phyloP scores from a whole-genome alignment of 53 echinoderm and acorn worm genomes.

The Pentamera pediparva region DNA sequence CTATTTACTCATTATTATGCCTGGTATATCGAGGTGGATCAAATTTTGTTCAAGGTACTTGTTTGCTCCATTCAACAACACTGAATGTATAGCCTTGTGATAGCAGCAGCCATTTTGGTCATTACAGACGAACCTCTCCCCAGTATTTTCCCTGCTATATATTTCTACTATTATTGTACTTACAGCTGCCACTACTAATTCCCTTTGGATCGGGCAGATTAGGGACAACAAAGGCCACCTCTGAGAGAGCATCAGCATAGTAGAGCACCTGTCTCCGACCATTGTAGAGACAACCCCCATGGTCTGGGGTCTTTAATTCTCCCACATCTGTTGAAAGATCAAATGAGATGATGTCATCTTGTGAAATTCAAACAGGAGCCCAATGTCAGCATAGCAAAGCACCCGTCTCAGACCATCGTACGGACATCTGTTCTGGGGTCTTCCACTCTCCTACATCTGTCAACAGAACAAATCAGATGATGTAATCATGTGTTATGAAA shows the following conservation, averaged over 20 bases:
- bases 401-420: conserved; percentile 76
- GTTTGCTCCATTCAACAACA: no score
- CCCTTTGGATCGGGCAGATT: conserved; percentile 27
- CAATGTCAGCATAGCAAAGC: conserved; percentile 83
- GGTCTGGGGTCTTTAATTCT: background rate
- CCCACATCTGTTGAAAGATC: background rate
- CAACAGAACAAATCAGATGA: background rate
- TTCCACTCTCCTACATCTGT: background rate
- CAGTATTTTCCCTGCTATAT: no score
- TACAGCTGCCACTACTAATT: conserved; percentile 9
- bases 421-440: conserved; percentile 49
- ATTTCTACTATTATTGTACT: no score
- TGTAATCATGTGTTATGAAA: no score
- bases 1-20: no score
- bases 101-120: no score
- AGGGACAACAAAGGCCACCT: conserved; percentile 96
- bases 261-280: conserved; percentile 81
- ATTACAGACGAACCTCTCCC: no score
- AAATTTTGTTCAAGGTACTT: no score
- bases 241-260: conserved; percentile 83
- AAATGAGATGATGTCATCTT: background rate
- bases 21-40: no score
- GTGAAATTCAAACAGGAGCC: no score
- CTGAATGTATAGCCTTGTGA: no score
- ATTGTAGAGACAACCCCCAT: conserved; percentile 93